Conservation (phyloP, 2,888 invertebrate species). For the Melikaiella ostensackeni region DNA sequence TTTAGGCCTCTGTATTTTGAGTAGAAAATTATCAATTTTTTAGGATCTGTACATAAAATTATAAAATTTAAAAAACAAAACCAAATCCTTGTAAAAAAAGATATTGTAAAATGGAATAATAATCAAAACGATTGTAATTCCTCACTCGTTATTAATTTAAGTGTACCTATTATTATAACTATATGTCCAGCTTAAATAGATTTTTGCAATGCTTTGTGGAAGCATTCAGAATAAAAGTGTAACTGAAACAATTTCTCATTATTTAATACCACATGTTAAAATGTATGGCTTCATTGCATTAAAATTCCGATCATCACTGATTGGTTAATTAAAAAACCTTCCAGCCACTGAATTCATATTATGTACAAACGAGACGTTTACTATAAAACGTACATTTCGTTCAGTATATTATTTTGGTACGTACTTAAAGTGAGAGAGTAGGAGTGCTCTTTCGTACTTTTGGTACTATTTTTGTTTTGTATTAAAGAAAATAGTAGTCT, state of each 20-base stretch:
- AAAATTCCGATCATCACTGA: background rate
- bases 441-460: background rate
- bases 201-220: background rate
- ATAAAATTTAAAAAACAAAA: background rate
- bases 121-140: background rate
- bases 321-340: background rate
- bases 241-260: background rate
- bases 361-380: slow-evolving; percentile 11
- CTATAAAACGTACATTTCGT: background rate
- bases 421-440: background rate
- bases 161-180: background rate
- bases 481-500: background rate
- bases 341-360: background rate
- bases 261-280: background rate
- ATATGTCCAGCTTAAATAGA: background rate
- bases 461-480: background rate
- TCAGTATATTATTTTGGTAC: background rate
- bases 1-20: background rate
- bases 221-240: background rate
- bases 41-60: background rate
- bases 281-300: background rate
- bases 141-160: background rate
- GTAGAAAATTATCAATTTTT: background rate
- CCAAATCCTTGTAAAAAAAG: background rate
- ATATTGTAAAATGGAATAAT: background rate